Percentiles rank a stretch among this genome's conserved stretches.
Evolutionary conservation across 2,113 vertebrate genomes (phyloP).

Genomic region (Copsychus sechellarum): DNA sequence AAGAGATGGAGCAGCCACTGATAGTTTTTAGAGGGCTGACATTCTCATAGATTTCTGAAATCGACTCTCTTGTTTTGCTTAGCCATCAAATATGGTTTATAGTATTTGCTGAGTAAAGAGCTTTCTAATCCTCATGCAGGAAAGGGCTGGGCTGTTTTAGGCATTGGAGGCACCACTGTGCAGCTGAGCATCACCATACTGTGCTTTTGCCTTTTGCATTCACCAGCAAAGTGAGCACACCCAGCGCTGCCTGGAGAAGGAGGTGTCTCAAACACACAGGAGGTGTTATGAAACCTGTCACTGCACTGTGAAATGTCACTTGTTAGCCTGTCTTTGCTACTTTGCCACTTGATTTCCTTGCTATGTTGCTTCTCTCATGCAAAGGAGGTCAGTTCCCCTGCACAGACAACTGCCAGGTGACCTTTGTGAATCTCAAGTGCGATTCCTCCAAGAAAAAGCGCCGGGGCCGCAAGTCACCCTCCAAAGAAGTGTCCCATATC

Average conservation of each 20-base stretch:
- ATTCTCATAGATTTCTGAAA: background rate
- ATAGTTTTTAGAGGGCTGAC: background rate
- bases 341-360: background rate
- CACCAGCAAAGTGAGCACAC: background rate
- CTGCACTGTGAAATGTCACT: background rate
- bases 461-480: conserved; percentile 89
- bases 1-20: background rate
- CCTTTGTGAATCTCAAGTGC: conserved; percentile 92
- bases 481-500: conserved; percentile 93
- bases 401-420: conserved; percentile 89
- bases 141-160: background rate
- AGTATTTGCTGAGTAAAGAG: background rate
- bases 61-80: background rate
- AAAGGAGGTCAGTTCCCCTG: conserved; percentile 80
- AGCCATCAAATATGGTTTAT: background rate
- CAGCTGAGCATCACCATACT: background rate
- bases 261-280: background rate
- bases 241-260: background rate
- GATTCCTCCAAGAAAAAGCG: conserved; percentile 94
- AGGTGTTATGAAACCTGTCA: background rate
- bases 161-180: background rate
- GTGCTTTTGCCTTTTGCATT: background rate
- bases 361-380: background rate
- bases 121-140: background rate
- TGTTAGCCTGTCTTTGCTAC: background rate